Evolutionary conservation across 1,140 invertebrate species (phyloP).

Genomic region (Dreissena rostriformis): DNA sequence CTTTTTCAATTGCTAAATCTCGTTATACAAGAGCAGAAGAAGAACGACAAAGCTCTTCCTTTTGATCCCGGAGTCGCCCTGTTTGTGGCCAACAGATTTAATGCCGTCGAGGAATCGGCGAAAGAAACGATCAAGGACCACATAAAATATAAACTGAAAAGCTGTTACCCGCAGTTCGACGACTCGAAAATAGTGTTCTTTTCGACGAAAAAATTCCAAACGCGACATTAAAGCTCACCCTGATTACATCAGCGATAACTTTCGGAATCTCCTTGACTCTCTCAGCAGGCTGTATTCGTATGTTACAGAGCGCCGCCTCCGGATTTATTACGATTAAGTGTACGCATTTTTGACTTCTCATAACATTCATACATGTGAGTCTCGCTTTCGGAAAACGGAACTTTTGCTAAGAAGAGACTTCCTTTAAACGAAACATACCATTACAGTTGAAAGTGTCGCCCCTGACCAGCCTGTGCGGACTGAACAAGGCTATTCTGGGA

Average conservation of each 20-base stretch:
- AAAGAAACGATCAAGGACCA: constrained; percentile 59
- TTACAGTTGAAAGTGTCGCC: no score
- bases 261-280: constrained; percentile 53
- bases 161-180: constrained; percentile 66
- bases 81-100: constrained; percentile 71
- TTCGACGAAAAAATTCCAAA: constrained; percentile 58
- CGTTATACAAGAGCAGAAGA: constrained; percentile 56
- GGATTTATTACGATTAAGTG: constrained; percentile 64
- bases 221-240: constrained; percentile 43
- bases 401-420: no score
- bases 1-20: constrained; percentile 65
- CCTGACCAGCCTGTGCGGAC: no score
- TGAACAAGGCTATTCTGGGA: no score
- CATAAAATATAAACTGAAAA: constrained; percentile 56
- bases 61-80: constrained; percentile 65
- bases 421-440: no score
- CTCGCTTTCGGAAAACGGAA: no score
- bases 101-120: constrained; percentile 53
- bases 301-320: constrained; percentile 47
- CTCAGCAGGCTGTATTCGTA: constrained; percentile 54
- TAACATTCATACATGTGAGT: no score
- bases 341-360: no score
- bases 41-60: neutral
- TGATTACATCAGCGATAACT: constrained; percentile 35
- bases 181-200: constrained; percentile 58